Evolutionary conservation across 2,113 vertebrate genomes (phyloP).

Genomic region (Anguilla japonica): DNA sequence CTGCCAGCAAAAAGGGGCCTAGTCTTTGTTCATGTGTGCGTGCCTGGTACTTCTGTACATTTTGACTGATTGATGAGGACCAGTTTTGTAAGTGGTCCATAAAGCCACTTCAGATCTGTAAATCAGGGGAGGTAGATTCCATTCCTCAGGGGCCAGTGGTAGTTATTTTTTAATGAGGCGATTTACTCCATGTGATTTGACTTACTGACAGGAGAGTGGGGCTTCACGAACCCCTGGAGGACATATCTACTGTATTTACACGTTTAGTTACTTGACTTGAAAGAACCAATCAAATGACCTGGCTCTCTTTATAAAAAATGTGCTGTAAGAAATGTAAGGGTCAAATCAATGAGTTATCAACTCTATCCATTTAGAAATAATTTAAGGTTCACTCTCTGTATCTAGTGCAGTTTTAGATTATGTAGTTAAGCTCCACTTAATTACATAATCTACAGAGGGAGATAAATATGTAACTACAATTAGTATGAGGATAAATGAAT

Average conservation of each 20-base stretch:
- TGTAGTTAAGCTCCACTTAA: neutral
- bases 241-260: neutral
- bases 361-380: neutral
- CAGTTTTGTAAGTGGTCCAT: neutral
- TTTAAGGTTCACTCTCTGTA: neutral
- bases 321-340: too few relatives aligned
- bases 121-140: neutral
- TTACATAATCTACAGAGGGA: too few relatives aligned
- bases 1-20: conserved; percentile 15
- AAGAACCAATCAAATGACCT: neutral
- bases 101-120: neutral
- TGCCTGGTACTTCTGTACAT: neutral
- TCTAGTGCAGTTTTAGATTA: neutral
- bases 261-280: neutral
- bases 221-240: neutral
- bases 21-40: neutral
- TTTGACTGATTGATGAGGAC: neutral
- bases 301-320: neutral
- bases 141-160: neutral
- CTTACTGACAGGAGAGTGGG: neutral
- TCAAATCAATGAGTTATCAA: neutral
- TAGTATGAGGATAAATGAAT: too few relatives aligned
- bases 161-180: neutral
- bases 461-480: too few relatives aligned
- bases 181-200: conserved; percentile 1